These are phyloP conservation scores for Ectemnius lituratus DNA, from an alignment of 2,888 invertebrate species.

Conservation along the genomic window DNA sequence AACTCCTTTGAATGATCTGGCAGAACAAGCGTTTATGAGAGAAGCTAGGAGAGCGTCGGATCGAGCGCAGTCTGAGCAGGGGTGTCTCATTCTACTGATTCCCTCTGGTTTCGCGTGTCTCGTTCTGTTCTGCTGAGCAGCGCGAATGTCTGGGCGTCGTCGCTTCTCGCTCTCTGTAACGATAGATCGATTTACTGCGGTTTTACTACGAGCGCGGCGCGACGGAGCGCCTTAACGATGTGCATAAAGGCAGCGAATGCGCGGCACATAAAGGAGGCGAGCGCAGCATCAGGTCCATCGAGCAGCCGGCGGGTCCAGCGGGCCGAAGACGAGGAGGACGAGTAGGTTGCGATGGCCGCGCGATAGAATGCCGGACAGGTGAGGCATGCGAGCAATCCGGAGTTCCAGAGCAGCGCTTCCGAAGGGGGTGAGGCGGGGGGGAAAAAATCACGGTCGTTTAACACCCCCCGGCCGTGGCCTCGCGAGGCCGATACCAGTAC, in stretches of 20 bases:
- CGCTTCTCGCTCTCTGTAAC: conserved; percentile 16
- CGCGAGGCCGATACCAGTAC: conserved; percentile 52
- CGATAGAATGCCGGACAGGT: conserved; percentile 50
- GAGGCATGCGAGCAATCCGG: conserved; percentile 41
- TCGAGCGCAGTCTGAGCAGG: too few relatives aligned
- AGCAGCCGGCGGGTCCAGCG: conserved; percentile 8
- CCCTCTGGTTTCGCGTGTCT: neutral
- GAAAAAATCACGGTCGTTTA: conserved; percentile 48
- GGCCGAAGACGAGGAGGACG: neutral
- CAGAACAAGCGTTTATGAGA: too few relatives aligned
- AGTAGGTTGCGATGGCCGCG: conserved; percentile 6
- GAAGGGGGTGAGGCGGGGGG: conserved; percentile 10
- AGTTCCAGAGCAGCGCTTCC: conserved; percentile 29
- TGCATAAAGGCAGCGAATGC: conserved; percentile 41
- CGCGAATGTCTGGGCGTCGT: conserved; percentile 25
- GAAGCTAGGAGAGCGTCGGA: too few relatives aligned
- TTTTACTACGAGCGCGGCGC: conserved; percentile 47
- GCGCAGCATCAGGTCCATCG: neutral
- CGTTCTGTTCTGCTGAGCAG: conserved; percentile 6
- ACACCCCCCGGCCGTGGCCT: conserved; percentile 33
- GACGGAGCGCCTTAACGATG: conserved; percentile 49
- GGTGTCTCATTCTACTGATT: neutral
- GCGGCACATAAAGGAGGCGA: conserved; percentile 30
- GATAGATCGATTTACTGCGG: conserved; percentile 52
- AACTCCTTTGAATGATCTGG: too few relatives aligned